Conservation (phyloP, 1,140 invertebrate genomes). For the Trichomalopsis sarcophagae region DNA sequence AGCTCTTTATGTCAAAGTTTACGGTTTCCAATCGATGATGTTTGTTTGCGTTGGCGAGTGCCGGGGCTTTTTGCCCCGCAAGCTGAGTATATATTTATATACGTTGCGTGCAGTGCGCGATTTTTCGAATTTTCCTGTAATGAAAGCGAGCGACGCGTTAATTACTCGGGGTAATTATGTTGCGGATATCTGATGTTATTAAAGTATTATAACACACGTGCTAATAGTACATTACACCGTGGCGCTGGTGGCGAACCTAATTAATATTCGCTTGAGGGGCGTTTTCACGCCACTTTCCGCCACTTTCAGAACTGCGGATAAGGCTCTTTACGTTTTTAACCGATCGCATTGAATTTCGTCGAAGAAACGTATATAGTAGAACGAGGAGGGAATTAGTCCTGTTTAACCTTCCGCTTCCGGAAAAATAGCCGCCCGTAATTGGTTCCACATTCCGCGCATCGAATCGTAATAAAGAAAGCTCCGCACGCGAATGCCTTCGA, state of each 20-base stretch:
- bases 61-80: background rate
- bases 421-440: background rate
- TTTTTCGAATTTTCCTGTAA: background rate
- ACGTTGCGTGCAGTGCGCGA: background rate
- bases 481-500: background rate
- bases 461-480: constrained; percentile 18
- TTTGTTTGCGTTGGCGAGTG: background rate
- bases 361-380: background rate
- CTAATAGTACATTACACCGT: background rate
- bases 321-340: background rate
- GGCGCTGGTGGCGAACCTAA: background rate
- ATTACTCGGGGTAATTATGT: background rate
- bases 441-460: background rate
- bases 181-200: constrained; percentile 1
- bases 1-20: constrained; percentile 12
- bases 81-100: background rate
- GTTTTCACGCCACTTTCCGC: background rate
- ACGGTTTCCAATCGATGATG: background rate
- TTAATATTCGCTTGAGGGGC: background rate
- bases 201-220: background rate
- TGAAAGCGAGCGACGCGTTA: background rate
- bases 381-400: background rate
- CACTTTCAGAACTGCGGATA: background rate
- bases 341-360: background rate
- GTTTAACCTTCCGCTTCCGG: background rate